These are phyloP conservation scores for Noctua janthina DNA, from an alignment of 2,888 invertebrate species.

Conservation along the genomic window DNA sequence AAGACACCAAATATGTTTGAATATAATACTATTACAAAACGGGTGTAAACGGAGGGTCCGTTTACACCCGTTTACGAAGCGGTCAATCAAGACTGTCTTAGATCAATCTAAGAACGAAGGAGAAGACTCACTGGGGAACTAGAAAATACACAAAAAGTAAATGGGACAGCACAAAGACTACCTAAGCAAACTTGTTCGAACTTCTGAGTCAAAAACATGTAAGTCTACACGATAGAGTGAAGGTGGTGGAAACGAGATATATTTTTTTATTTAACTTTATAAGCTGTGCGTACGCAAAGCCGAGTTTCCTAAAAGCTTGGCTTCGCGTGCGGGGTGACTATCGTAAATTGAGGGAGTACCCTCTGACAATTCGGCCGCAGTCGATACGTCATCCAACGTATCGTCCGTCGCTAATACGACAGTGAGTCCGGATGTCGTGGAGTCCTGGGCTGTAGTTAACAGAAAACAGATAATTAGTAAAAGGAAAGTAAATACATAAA, in stretches of 20 bases:
- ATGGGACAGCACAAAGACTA: not conserved
- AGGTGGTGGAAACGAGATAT: not conserved
- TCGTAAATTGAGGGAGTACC: not conserved
- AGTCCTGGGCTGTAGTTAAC: not conserved
- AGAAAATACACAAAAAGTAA: not conserved
- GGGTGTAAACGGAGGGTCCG: no score
- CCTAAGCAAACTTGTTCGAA: no score
- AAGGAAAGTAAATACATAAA: not conserved
- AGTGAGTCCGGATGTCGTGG: not conserved
- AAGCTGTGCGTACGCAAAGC: no score
- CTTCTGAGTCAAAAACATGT: no score
- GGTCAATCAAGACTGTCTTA: no score
- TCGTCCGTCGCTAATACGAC: not conserved
- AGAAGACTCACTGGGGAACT: not conserved
- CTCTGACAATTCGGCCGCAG: not conserved
- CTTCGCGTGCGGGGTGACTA: not conserved
- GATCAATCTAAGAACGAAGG: no score
- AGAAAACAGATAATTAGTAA: conserved; percentile 10
- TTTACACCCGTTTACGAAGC: no score
- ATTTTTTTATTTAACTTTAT: not conserved
- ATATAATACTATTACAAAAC: no score
- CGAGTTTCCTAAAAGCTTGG: no score
- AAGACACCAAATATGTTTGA: not conserved
- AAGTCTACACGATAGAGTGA: no score
- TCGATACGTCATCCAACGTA: not conserved